phyloP scores from a whole-genome alignment of 2,888 invertebrate species.

The Sipunculus nudus region DNA sequence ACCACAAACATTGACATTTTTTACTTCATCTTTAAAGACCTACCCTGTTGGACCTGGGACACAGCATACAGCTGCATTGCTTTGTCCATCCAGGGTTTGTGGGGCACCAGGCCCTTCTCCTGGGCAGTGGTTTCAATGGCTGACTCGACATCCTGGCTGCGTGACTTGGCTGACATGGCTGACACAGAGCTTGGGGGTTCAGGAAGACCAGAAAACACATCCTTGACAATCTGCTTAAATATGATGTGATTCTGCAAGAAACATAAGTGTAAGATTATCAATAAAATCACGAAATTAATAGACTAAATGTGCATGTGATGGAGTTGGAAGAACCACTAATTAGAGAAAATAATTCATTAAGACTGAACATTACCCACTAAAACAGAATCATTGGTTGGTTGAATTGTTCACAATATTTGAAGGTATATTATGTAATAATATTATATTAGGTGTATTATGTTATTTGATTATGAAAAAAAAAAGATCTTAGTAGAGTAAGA shows the following conservation, averaged over 20 bases:
- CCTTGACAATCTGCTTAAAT: conserved; percentile 58
- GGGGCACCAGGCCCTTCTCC: conserved; percentile 56
- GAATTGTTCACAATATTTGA: too few species aligned
- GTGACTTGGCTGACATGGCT: conserved; percentile 46
- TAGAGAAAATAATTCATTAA: too few species aligned
- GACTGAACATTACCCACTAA: too few species aligned
- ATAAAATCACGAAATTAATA: not conserved
- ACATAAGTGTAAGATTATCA: not conserved
- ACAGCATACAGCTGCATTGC: conserved; percentile 62
- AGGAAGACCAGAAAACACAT: conserved; percentile 60
- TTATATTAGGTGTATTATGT: too few species aligned
- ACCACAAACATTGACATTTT: too few species aligned
- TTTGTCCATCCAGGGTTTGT: conserved; percentile 63
- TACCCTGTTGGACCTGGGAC: conserved; percentile 62
- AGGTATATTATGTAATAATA: too few species aligned
- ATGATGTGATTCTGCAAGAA: conserved; percentile 52
- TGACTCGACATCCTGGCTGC: conserved; percentile 52
- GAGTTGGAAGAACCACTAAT: too few species aligned
- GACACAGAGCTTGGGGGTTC: conserved; percentile 38
- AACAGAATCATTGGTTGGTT: too few species aligned
- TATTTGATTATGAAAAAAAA: too few species aligned
- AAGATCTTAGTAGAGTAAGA: too few species aligned
- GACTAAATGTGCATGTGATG: too few species aligned
- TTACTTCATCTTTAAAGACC: too few species aligned
- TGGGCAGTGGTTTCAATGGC: conserved; percentile 51